Evolutionary conservation across 2,797 vertebrate species (phyloP).

Genomic region (Clamator glandarius): DNA sequence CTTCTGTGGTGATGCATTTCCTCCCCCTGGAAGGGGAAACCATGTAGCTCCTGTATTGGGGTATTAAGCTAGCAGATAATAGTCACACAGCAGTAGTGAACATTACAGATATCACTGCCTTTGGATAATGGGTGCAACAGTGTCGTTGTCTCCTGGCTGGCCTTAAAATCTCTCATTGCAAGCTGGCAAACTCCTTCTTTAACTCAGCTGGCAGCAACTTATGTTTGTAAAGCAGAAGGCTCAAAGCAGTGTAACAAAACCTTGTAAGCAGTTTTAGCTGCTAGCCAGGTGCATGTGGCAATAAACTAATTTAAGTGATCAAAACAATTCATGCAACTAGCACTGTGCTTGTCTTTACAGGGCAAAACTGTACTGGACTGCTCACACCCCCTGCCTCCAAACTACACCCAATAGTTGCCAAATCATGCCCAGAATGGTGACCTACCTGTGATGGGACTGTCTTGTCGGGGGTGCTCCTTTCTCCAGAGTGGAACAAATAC

Average conservation of each 20-base stretch:
- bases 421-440: not conserved
- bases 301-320: not conserved
- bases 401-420: not conserved
- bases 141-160: not conserved
- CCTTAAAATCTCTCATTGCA: not conserved
- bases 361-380: not conserved
- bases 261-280: not conserved
- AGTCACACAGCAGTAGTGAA: not conserved
- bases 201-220: not conserved
- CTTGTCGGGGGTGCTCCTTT: slow-evolving; percentile 86
- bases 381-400: not conserved
- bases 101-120: accelerated
- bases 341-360: not conserved
- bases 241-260: not conserved
- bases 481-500: slow-evolving; percentile 95
- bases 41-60: accelerated
- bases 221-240: not conserved
- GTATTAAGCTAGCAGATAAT: not conserved
- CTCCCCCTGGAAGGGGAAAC: not conserved
- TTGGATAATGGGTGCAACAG: not conserved
- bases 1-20: not conserved
- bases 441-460: slow-evolving; percentile 88
- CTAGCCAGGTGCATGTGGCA: not conserved
- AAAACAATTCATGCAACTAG: no score
- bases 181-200: not conserved